Conservation (phyloP, 2,888 invertebrate genomes). For the Gnatocerus cornutus region DNA sequence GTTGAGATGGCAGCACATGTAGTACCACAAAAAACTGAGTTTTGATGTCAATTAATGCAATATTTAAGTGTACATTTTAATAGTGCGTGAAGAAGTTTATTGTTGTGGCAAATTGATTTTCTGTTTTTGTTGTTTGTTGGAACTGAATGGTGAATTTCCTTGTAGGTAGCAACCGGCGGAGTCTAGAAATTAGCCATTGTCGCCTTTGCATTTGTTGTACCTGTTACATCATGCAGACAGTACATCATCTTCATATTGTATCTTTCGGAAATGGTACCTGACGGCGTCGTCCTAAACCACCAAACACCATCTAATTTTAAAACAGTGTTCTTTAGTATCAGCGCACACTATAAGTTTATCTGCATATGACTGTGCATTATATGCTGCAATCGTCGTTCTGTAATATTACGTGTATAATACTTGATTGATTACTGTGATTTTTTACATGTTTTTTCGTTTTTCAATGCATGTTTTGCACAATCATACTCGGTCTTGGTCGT, state of each 20-base stretch:
- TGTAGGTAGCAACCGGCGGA: slow-evolving; percentile 69
- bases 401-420: slow-evolving; percentile 45
- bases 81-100: too few relatives aligned
- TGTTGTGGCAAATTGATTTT: too few relatives aligned
- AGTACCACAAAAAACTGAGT: too few relatives aligned
- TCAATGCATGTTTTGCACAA: slow-evolving; percentile 43
- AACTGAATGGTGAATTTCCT: slow-evolving; percentile 29
- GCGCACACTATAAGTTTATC: slow-evolving; percentile 46
- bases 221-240: slow-evolving; percentile 64
- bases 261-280: slow-evolving; percentile 58
- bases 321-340: slow-evolving; percentile 42
- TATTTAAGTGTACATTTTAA: too few relatives aligned
- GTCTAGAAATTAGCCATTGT: slow-evolving; percentile 69
- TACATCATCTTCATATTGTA: slow-evolving; percentile 59
- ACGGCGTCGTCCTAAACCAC: slow-evolving; percentile 56
- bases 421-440: slow-evolving; percentile 60
- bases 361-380: slow-evolving; percentile 45
- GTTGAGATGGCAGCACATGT: too few relatives aligned
- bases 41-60: too few relatives aligned
- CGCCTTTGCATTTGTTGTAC: slow-evolving; percentile 71
- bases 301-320: slow-evolving; percentile 51
- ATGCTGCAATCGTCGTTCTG: slow-evolving; percentile 41
- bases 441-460: slow-evolving; percentile 44
- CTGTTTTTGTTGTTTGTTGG: too few relatives aligned
- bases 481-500: slow-evolving; percentile 35